Evolutionary conservation across 2,113 vertebrate genomes (phyloP), one percentile per base, ranked within the genome.

Genomic region (Sclerurus mexicanus): DNA sequence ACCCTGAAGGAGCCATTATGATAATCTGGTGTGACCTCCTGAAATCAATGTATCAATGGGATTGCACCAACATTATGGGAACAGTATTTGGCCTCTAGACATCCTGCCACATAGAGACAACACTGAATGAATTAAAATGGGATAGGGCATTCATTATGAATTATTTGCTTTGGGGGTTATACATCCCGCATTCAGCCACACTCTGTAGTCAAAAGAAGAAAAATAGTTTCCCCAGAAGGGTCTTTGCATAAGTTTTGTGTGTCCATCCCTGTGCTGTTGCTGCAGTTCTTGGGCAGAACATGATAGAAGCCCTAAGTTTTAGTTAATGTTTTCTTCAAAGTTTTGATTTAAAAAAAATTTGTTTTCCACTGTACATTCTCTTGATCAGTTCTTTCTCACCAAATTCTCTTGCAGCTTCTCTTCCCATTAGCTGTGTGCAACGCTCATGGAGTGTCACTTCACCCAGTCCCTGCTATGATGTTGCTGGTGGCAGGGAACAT

Each of bases 31-130:
- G 85, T 96, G 93, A 97, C 95, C 88, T 95, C 72, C 88, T 52
- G 76, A 88, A 97, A 96, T 94, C 96, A 96, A 86, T 90, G 90
- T 91, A 92, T 96, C 95, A 94, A 94, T 96, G 76, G 85, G 56
- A 93, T 64, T 94, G 90, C 75, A 93, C 82, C 79, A 91, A 88
- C 47, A 78, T 95, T 94, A 81, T 81, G 90, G 90, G 91, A 94
- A 52, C 63, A 72, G 85, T 74, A 79, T 90, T 94, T 94, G 93
- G 88, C 96, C 95, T 86, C 88, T 90, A 92, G 95, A 94, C 58
- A 96, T 93, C 56, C 83, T 96, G 87, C 50, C 44, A 11, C 63
- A 90, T 3, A 81, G 79, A 95, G 85, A 72, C 88, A 96, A 64
- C 92, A 64, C 76, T 10, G 52, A 71, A 77, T 59, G 90, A 95